These are phyloP conservation scores for Micronycteris hirsuta DNA, from an alignment of 2,113 vertebrate species.

Conservation along the genomic window DNA sequence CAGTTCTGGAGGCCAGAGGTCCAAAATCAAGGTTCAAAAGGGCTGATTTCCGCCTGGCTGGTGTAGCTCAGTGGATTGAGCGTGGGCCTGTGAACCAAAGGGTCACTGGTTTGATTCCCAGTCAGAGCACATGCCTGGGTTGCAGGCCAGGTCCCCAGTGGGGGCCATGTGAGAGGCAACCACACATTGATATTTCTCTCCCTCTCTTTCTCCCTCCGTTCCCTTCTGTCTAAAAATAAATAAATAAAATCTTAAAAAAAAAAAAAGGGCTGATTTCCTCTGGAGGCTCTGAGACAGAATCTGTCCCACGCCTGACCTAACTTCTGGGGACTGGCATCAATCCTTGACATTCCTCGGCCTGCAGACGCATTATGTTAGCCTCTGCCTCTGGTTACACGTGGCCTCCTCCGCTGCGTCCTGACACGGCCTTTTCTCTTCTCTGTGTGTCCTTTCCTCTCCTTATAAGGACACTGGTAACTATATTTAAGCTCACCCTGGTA, in stretches of 20 bases:
- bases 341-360: background rate
- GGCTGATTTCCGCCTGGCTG: background rate
- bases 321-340: background rate
- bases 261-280: background rate
- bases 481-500: background rate
- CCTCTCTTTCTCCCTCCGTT: no score
- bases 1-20: background rate
- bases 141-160: no score
- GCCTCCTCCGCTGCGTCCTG: background rate
- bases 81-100: no score
- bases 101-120: no score
- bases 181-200: no score
- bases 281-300: background rate
- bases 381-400: rapidly evolving
- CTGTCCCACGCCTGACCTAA: background rate
- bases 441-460: background rate
- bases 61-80: no score
- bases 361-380: rapidly evolving
- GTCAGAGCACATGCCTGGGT: no score
- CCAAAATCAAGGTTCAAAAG: background rate
- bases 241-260: no score
- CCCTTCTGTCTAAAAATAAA: no score
- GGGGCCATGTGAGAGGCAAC: no score
- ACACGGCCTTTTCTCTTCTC: no score
- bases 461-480: background rate